Evolutionary conservation across 2,888 invertebrate genomes (phyloP).

Genomic region (Campaea margaritaria): DNA sequence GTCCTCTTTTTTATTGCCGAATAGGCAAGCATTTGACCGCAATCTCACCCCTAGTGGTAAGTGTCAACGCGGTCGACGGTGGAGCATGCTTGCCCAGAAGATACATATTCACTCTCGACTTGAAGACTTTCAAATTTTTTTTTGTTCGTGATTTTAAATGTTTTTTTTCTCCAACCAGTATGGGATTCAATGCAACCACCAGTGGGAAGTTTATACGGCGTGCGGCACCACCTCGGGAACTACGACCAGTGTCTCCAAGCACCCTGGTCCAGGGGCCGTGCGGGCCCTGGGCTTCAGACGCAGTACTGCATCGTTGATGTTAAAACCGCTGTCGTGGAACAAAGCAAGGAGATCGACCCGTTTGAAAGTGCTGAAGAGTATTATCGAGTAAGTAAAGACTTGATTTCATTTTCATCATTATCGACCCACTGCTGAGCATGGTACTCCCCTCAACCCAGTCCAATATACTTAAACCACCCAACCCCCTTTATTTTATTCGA

Average conservation of each 20-base stretch:
- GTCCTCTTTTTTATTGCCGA: too few species aligned
- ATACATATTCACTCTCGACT: too few species aligned
- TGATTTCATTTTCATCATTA: too few species aligned
- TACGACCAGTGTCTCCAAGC: slow-evolving; percentile 58
- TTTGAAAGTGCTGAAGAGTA: slow-evolving; percentile 41
- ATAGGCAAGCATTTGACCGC: too few species aligned
- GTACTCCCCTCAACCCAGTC: too few species aligned
- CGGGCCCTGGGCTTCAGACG: slow-evolving; percentile 40
- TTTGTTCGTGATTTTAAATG: background rate
- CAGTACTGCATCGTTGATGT: slow-evolving; percentile 60
- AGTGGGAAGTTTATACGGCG: slow-evolving; percentile 52
- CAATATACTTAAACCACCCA: too few species aligned
- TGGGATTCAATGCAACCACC: slow-evolving; percentile 61
- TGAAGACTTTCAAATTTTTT: too few species aligned
- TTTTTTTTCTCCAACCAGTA: slow-evolving; percentile 41
- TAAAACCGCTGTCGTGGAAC: background rate
- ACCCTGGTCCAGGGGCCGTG: slow-evolving; percentile 38
- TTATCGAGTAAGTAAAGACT: slow-evolving; percentile 11
- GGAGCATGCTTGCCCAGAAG: too few species aligned
- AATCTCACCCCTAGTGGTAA: too few species aligned
- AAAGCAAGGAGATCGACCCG: slow-evolving; percentile 28
- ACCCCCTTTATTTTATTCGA: too few species aligned
- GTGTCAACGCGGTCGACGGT: too few species aligned
- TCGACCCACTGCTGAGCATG: too few species aligned
- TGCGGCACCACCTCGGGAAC: slow-evolving; percentile 49